A percentile compares a stretch with the other conserved stretches of the same genome.
Conservation (phyloP, 1,140 invertebrate species). For the Chionoecetes opilio region DNA sequence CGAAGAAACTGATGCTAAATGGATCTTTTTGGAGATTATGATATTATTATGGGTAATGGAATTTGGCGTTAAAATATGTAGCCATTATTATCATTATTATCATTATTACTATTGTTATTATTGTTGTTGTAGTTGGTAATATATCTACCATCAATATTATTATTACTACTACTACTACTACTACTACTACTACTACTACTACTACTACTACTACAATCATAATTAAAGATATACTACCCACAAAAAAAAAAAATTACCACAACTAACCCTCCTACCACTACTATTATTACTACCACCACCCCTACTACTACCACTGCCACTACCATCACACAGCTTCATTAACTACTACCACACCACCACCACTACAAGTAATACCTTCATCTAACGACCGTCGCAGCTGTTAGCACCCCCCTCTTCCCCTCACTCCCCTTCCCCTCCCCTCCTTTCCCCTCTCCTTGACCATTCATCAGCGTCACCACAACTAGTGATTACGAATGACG, state of each 20-base stretch:
- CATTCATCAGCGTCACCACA: constrained; percentile 6
- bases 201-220: not conserved
- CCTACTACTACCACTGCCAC: not conserved
- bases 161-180: constrained; percentile 1
- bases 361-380: not conserved
- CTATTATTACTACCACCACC: not conserved
- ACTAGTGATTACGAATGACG: constrained; percentile 7
- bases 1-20: not conserved
- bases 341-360: no score
- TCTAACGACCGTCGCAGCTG: not conserved
- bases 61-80: not conserved
- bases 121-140: not conserved
- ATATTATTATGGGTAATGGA: not conserved
- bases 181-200: constrained; percentile 12
- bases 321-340: no score
- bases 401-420: not conserved
- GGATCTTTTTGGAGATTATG: not conserved
- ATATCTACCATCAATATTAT: not conserved
- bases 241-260: no score
- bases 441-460: not conserved
- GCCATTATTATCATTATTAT: no score
- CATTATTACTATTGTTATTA: no score
- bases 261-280: not conserved
- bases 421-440: no score
- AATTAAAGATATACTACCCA: no score